phyloP scores from a whole-genome alignment of 2,113 vertebrate genomes.

The Onychostoma macrolepis region DNA sequence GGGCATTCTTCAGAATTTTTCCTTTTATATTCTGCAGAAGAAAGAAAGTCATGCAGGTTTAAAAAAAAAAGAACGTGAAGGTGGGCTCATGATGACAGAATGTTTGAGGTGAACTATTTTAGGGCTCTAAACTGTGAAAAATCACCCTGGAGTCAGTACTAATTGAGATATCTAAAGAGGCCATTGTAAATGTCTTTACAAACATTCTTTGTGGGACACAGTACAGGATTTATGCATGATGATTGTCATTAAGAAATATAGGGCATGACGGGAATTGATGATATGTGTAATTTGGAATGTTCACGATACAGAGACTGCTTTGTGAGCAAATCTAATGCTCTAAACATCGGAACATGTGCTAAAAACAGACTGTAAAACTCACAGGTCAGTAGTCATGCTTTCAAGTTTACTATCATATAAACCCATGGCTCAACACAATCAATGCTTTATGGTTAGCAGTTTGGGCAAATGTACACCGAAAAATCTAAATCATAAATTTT shows the following conservation, averaged over 20 bases:
- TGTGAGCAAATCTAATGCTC: neutral
- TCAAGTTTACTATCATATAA: neutral
- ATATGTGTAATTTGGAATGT: neutral
- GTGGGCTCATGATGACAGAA: neutral
- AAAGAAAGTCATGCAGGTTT: neutral
- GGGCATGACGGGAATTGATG: neutral
- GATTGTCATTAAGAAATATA: neutral
- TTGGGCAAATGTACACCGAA: neutral
- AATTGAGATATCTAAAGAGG: constrained; percentile 16
- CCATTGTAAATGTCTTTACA: constrained; percentile 13
- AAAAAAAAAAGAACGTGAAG: neutral
- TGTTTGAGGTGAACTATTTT: neutral
- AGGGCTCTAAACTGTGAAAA: neutral
- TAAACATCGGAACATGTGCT: neutral
- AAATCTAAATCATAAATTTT: neutral
- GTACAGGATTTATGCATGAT: neutral
- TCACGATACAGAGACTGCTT: constrained; percentile 7
- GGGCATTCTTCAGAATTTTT: neutral
- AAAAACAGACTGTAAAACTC: neutral
- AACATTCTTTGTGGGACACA: constrained; percentile 13
- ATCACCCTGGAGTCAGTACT: constrained; percentile 25
- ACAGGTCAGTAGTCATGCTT: neutral
- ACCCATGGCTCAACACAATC: neutral
- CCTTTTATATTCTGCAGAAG: neutral
- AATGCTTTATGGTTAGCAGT: neutral